Conservation (phyloP, 2,888 invertebrate species). For the Fragum sueziense region DNA sequence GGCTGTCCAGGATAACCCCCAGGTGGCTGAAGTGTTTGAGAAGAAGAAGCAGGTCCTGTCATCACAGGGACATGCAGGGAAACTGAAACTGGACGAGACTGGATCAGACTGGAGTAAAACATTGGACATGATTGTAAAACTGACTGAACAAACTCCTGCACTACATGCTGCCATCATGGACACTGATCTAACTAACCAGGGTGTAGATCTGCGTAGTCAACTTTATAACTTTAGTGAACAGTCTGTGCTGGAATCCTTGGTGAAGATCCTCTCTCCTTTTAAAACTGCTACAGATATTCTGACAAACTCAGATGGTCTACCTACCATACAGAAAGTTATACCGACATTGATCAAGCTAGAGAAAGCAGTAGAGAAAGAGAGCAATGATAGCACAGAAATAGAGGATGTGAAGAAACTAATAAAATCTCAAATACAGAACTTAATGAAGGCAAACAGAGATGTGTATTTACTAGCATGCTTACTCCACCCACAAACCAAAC, state of each 20-base stretch:
- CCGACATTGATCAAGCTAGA: conserved; percentile 57
- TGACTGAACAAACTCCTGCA: conserved; percentile 45
- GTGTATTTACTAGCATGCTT: conserved; percentile 49
- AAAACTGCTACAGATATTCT: conserved; percentile 55
- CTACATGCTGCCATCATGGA: conserved; percentile 55
- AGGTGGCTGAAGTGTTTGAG: conserved; percentile 30
- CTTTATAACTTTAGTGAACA: conserved; percentile 45
- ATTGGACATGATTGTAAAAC: conserved; percentile 39
- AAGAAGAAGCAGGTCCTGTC: conserved; percentile 40
- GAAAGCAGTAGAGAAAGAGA: conserved; percentile 40
- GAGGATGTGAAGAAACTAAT: conserved; percentile 33
- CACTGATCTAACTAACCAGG: conserved; percentile 42
- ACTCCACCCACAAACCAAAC: conserved; percentile 58
- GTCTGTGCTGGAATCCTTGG: conserved; percentile 47
- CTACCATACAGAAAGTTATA: conserved; percentile 54
- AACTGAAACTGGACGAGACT: conserved; percentile 26
- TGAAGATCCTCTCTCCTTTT: conserved; percentile 44
- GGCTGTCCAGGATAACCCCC: conserved; percentile 10
- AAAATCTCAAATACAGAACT: conserved; percentile 36
- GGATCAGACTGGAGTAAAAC: conserved; percentile 43
- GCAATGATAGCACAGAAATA: conserved; percentile 39
- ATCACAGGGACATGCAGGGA: conserved; percentile 21
- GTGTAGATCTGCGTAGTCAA: conserved; percentile 42
- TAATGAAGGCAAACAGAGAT: conserved; percentile 32
- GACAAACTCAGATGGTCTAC: conserved; percentile 37